Percentiles rank a stretch among this genome's conserved stretches.
These are phyloP conservation scores for Deilephila porcellus DNA, from an alignment of 2,888 invertebrate species.

Conservation along the genomic window DNA sequence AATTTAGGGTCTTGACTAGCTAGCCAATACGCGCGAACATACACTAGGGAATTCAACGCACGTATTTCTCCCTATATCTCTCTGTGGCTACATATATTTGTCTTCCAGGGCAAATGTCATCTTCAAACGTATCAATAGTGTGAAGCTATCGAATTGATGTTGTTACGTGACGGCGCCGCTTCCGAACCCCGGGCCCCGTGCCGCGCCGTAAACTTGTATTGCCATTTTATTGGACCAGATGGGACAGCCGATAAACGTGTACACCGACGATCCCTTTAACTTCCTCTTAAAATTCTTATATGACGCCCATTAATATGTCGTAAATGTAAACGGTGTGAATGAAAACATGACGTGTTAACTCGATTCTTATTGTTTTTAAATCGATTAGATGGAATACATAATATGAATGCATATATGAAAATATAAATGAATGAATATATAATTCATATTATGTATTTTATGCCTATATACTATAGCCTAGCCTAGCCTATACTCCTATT, in stretches of 20 bases:
- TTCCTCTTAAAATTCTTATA: slow-evolving; percentile 6
- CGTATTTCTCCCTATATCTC: too few species aligned
- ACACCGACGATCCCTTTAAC: slow-evolving; percentile 10
- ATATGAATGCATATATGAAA: too few species aligned
- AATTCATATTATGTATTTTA: too few species aligned
- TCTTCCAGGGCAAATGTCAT: background rate
- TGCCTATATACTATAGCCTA: too few species aligned
- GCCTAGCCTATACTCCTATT: too few species aligned
- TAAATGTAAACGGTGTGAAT: slow-evolving; percentile 16
- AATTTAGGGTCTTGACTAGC: too few species aligned
- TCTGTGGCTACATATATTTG: background rate
- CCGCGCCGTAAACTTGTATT: slow-evolving; percentile 44
- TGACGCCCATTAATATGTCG: slow-evolving; percentile 5
- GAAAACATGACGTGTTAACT: background rate
- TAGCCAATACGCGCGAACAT: too few species aligned
- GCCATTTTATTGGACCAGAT: slow-evolving; percentile 46
- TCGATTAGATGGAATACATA: too few species aligned
- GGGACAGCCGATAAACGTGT: slow-evolving; percentile 36
- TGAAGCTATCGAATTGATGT: background rate
- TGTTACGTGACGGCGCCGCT: slow-evolving; percentile 38
- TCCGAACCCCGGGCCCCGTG: slow-evolving; percentile 36
- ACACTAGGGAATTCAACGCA: too few species aligned
- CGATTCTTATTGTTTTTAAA: background rate
- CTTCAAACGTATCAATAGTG: background rate
- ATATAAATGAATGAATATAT: too few species aligned